Conservation (phyloP, 2,888 invertebrate genomes). For the Ametastegia equiseti region DNA sequence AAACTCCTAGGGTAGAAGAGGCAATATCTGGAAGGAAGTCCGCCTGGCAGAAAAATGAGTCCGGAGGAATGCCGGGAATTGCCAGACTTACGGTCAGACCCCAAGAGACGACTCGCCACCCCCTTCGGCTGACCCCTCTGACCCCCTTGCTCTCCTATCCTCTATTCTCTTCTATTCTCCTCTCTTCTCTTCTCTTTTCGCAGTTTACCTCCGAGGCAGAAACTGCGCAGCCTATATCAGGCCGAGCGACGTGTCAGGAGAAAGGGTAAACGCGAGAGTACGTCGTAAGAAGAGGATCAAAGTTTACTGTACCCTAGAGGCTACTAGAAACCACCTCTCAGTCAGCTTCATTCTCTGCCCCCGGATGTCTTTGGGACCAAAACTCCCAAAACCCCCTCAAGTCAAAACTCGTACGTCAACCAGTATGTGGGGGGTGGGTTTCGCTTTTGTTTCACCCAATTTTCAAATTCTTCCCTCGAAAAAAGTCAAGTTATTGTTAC, state of each 20-base stretch:
- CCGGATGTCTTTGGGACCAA: conserved; percentile 7
- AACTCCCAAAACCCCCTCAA: neutral
- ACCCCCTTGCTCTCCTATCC: conserved; percentile 10
- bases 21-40: conserved; percentile 45
- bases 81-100: conserved; percentile 47
- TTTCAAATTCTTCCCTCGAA: too few species aligned
- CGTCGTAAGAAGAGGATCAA: conserved; percentile 52
- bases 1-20: conserved; percentile 38
- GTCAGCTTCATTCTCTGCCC: conserved; percentile 48
- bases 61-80: conserved; percentile 48
- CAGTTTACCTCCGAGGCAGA: too few species aligned
- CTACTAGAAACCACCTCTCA: conserved; percentile 41
- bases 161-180: neutral
- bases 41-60: conserved; percentile 47
- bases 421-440: neutral
- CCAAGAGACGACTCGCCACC: conserved; percentile 22
- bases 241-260: conserved; percentile 44
- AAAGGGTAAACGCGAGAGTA: conserved; percentile 42
- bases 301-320: conserved; percentile 54
- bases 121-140: conserved; percentile 27
- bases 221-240: conserved; percentile 47
- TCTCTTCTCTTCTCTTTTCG: too few species aligned
- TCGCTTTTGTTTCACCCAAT: too few species aligned
- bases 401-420: neutral
- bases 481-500: too few species aligned